Base-by-base conservation (phyloP, 2,113 vertebrate species). In the Calonectris borealis region DNA sequence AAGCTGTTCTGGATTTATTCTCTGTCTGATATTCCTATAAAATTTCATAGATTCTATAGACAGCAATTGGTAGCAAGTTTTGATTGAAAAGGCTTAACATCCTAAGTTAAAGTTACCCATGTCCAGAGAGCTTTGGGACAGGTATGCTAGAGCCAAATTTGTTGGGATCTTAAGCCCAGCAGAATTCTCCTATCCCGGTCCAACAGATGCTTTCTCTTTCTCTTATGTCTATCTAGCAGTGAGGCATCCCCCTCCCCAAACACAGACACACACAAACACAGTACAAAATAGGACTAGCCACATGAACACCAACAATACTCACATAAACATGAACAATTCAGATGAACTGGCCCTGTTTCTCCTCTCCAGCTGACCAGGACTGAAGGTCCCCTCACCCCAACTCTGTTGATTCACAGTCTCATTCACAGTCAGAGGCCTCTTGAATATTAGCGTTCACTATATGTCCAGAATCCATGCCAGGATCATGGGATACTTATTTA, bases 101-200 rank as follows among this genome's bases (percentile, higher is more conserved):
- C n/a, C 54, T 34, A 7, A 49, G 54, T 70, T 70, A 32, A 34
- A n/a, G 13, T 18, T 77, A 49, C 20, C 11, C 31, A n/a, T 2
- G 7, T 12, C 31, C 3, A 2, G 25, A 44, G 31, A 52, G 31
- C 24, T 61, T 83, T 52, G 46, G 25, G 31, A 19, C 19, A 61
- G 20, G 7, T 44, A 12, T 25, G 15, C 31, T 62, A 62, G 18
- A 51, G 25, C 9, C 19, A 31, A n/a, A n/a, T 52, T n/a, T 72
- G 25, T 51, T 3, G 0, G n/a, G n/a, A 31, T 18, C 24, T 44
- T 44, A n/a, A 66, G 11, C 14, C 4, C 24, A 42, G 5, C 2
- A 4, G 15, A 36, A 58, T 36, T 48, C 36, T 66, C 19, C 31
- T 16, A 51, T 48, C 6, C 18, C 25, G n/a, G 62, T 42, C 44